These are phyloP conservation scores for Madoqua kirkii DNA, from an alignment of 2,113 vertebrate genomes.

Conservation along the genomic window DNA sequence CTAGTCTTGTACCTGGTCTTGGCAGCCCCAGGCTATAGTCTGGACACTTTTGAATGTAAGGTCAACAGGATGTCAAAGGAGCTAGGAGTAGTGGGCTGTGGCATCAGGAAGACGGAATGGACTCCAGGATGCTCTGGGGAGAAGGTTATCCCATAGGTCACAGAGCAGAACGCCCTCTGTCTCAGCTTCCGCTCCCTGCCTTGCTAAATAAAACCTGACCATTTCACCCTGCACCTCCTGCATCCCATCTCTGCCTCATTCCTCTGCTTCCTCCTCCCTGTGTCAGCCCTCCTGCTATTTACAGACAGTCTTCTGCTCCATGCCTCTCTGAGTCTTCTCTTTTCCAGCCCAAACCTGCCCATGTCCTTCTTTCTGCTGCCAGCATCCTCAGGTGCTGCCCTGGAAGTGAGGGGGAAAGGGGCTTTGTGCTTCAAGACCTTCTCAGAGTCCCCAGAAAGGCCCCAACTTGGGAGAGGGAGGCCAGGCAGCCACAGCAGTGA, in stretches of 20 bases:
- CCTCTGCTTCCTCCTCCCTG: neutral
- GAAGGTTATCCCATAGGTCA: neutral
- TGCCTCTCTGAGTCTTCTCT: neutral
- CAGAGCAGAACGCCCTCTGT: no score
- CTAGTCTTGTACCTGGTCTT: neutral
- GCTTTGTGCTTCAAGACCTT: neutral
- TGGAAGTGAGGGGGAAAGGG: neutral
- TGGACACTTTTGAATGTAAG: neutral
- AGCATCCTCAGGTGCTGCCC: no score
- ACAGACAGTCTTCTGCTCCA: neutral
- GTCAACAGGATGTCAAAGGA: neutral
- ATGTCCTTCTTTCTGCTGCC: neutral
- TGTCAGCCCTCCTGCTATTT: neutral
- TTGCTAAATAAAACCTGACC: neutral
- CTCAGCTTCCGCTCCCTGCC: neutral
- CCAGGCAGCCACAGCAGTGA: neutral
- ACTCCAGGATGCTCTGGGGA: neutral
- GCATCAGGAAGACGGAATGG: fast-evolving
- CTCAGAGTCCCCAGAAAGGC: neutral
- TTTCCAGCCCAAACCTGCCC: neutral
- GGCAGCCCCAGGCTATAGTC: neutral
- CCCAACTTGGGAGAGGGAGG: no score
- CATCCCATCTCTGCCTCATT: no score
- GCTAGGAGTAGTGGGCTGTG: fast-evolving
- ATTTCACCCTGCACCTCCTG: fast-evolving